Evolutionary conservation across 2,888 invertebrate genomes (phyloP).

Genomic region (Gandaritis pyraliata): DNA sequence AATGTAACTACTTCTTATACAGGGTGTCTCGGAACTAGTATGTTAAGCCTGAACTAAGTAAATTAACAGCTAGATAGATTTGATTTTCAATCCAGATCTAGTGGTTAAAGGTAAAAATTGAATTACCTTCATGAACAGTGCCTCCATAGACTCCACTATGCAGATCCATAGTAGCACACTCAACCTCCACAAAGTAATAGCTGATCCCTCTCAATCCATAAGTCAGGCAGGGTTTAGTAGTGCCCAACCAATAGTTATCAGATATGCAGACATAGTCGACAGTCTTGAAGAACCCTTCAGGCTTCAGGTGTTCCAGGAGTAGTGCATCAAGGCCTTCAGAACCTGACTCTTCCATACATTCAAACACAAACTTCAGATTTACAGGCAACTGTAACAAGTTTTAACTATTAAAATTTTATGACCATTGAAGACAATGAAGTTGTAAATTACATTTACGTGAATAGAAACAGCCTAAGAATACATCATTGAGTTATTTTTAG

Average conservation of each 20-base stretch:
- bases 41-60: no score
- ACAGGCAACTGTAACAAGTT: constrained; percentile 84
- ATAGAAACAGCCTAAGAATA: neutral
- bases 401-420: neutral
- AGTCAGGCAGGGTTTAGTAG: constrained; percentile 97
- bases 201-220: constrained; percentile 97
- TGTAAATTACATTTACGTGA: neutral
- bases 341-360: constrained; percentile 99
- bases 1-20: neutral
- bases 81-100: no score
- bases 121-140: constrained; percentile 88
- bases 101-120: no score
- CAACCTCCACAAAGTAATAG: constrained; percentile 95
- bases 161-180: constrained; percentile 95
- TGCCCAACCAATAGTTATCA: constrained; percentile 99
- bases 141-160: constrained; percentile 99
- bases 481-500: no score
- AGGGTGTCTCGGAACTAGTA: no score
- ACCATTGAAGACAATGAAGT: neutral
- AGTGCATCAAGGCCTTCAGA: constrained; percentile 97
- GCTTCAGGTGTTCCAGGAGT: constrained; percentile 81
- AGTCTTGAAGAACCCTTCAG: constrained; percentile 90
- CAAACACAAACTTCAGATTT: constrained; percentile 95
- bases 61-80: no score
- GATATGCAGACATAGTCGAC: constrained; percentile 98